Evolutionary conservation across 1,140 invertebrate genomes (phyloP), one percentile per base, ranked within the genome.

Genomic region (Zaprionus lachaisei): DNA sequence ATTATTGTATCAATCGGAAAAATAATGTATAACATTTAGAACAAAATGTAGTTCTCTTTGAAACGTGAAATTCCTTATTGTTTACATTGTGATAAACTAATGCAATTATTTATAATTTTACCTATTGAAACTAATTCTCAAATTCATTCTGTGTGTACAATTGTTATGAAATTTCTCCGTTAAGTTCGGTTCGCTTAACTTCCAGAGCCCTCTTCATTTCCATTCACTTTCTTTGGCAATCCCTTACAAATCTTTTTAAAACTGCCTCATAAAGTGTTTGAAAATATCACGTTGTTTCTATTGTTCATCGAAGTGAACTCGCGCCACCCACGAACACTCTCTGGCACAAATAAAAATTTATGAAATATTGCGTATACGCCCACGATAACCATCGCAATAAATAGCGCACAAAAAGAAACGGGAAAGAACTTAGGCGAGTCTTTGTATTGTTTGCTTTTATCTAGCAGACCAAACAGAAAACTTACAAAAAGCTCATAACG

Each of bases 291-390:
- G 56, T n/a, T 57, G 37, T 49, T 57, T 11, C 38, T 38, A 58
- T 70, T 74, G 58, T 74, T 75, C 38, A 28, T 4, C 34, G 15
- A 41, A 72, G 51, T 70, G 75, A 63, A 56, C 51, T 70, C 37
- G 51, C 56, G 58, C 81, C 71, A 77, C 75, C 74, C 66, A 47
- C 64, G 49, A 76, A 67, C 58, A 51, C 34, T 7, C 41, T 71
- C 61, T 51, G 66, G 56, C 77, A 28, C 56, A 58, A 78, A 66
- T 64, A 26, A 37, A 55, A 24, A 72, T 76, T 71, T 87, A 77
- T 87, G 61, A 89, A 90, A 90, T 90, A 89, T 89, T 85, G 69
- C 76, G 85, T 81, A 89, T 90, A 89, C 84, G 85, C 84, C 84
- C 67, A 77, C 85, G 76, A 79, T 77, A 37, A 38, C 49, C 26